phyloP scores from a whole-genome alignment of 2,797 vertebrate genomes.

The Sebastolobus altivelis region DNA sequence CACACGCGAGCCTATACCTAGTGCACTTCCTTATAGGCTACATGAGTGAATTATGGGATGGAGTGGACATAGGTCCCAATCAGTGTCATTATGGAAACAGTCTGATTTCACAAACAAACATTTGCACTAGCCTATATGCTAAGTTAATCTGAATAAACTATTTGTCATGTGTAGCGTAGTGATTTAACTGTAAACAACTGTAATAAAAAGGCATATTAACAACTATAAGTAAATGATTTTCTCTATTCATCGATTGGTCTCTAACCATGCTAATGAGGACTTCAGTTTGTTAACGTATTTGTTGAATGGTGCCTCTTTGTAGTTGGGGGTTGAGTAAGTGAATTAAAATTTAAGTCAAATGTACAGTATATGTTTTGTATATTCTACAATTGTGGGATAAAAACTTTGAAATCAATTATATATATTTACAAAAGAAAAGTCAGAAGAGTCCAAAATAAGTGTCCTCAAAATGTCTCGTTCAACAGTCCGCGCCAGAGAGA shows the following conservation, averaged over 20 bases:
- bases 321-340: too few species aligned
- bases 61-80: neutral
- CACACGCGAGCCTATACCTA: neutral
- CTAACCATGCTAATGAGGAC: too few species aligned
- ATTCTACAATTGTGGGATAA: too few species aligned
- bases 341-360: too few species aligned
- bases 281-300: too few species aligned
- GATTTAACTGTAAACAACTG: neutral
- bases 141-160: neutral
- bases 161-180: neutral
- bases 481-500: neutral
- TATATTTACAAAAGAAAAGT: too few species aligned
- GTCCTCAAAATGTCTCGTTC: too few species aligned
- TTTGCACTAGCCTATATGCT: neutral
- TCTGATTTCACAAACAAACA: neutral
- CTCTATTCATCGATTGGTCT: neutral
- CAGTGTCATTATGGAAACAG: neutral
- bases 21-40: neutral
- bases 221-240: neutral
- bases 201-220: neutral
- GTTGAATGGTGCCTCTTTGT: too few species aligned
- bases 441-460: neutral
- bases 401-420: too few species aligned
- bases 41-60: neutral
- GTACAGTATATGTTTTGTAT: too few species aligned